phyloP scores from a whole-genome alignment of 1,140 invertebrate genomes.

The Drosophila aff. region DNA sequence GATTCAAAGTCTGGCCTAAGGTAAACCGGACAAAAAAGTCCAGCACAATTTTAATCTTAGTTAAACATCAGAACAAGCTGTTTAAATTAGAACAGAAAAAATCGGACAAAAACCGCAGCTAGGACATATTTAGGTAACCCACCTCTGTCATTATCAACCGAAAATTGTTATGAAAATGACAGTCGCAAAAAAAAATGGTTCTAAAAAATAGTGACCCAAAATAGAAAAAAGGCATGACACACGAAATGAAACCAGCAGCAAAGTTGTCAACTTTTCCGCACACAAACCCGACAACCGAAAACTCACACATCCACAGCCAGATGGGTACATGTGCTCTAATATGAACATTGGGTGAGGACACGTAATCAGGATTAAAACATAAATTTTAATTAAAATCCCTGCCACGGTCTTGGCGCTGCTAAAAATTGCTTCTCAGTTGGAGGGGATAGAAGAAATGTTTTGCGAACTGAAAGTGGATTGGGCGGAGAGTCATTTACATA shows the following conservation, averaged over 20 bases:
- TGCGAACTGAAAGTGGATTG: conserved; percentile 2
- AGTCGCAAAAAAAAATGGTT: conserved; percentile 17
- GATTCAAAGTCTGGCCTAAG: conserved; percentile 12
- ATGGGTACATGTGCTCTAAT: conserved; percentile 37
- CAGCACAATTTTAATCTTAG: conserved; percentile 2
- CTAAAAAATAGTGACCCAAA: conserved; percentile 45
- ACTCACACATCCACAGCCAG: conserved; percentile 18
- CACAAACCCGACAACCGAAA: conserved; percentile 16
- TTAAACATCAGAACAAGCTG: neutral
- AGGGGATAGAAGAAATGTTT: neutral
- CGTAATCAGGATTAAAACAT: conserved; percentile 52
- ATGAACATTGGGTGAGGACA: conserved; percentile 40
- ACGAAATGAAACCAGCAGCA: conserved; percentile 34
- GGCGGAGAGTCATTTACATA: conserved; percentile 20
- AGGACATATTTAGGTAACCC: conserved; percentile 23
- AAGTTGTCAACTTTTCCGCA: conserved; percentile 40
- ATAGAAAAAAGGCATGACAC: conserved; percentile 32
- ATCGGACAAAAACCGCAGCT: neutral
- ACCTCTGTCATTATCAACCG: conserved; percentile 30
- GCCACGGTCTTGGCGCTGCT: conserved; percentile 34
- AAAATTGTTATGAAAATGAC: conserved; percentile 47
- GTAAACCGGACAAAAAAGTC: neutral
- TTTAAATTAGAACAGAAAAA: neutral
- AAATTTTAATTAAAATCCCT: conserved; percentile 50
- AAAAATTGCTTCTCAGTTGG: conserved; percentile 21